phyloP scores from a whole-genome alignment of 2,888 invertebrate genomes.

The Chrysolina haemoptera region DNA sequence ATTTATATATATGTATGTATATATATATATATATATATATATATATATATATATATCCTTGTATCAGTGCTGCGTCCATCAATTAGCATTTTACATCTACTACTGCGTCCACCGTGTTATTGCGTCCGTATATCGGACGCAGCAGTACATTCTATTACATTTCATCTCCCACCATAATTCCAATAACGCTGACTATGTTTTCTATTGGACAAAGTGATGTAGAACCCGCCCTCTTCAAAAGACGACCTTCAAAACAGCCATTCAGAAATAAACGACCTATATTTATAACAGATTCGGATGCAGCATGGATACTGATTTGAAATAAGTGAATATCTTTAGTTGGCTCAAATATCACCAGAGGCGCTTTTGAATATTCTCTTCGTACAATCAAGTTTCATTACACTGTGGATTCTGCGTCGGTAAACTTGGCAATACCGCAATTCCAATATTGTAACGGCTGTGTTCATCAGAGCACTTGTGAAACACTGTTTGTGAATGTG shows the following conservation, averaged over 20 bases:
- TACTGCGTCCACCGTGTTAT: background rate
- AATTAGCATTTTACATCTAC: slow-evolving; percentile 3
- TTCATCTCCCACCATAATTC: background rate
- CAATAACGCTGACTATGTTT: background rate
- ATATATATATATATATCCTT: too few relatives aligned
- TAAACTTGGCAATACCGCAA: background rate
- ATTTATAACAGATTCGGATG: background rate
- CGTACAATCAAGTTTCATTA: background rate
- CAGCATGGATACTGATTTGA: background rate
- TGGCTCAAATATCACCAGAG: background rate
- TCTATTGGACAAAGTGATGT: background rate
- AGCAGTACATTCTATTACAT: background rate
- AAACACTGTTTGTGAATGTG: too few relatives aligned
- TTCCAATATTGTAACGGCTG: background rate
- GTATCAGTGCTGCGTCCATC: background rate
- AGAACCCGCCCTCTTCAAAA: background rate
- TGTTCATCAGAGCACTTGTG: too few relatives aligned
- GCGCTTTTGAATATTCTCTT: slow-evolving; percentile 1
- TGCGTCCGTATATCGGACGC: slow-evolving; percentile 6
- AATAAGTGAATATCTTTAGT: background rate
- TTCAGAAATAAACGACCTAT: background rate
- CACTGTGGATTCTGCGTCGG: background rate
- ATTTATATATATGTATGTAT: too few relatives aligned
- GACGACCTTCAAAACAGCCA: background rate
- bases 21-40: too few relatives aligned